Conservation (phyloP, 2,113 vertebrate genomes). For the Elanus axillaris region DNA sequence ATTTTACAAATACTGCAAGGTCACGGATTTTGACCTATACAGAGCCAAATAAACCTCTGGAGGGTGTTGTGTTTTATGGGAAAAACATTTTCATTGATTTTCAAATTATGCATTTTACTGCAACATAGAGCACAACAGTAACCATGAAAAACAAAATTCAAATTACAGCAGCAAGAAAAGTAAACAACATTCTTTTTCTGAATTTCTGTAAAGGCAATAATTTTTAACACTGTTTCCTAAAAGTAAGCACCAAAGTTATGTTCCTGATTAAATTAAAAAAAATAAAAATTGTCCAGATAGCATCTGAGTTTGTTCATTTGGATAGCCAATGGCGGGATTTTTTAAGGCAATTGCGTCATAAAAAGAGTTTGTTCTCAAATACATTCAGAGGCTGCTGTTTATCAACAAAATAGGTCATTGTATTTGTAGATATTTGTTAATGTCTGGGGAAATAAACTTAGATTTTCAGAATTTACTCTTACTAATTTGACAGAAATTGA, state of each 20-base stretch:
- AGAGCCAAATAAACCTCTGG: conserved; percentile 44
- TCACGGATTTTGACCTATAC: conserved; percentile 52
- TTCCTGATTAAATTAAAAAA: not conserved
- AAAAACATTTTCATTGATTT: conserved; percentile 67
- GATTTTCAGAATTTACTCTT: not conserved
- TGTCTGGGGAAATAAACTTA: not conserved
- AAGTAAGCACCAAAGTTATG: not conserved
- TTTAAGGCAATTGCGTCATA: not conserved
- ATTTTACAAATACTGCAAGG: conserved; percentile 70
- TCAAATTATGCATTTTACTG: conserved; percentile 43
- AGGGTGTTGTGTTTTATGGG: conserved; percentile 43
- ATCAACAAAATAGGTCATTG: not conserved
- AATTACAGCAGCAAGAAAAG: not conserved
- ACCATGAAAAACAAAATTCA: not conserved
- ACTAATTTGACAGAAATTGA: not conserved
- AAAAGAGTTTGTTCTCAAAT: not conserved
- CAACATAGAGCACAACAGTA: conserved; percentile 16
- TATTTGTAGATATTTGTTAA: not conserved
- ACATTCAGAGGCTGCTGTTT: not conserved
- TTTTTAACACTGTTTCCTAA: not conserved
- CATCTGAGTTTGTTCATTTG: not conserved
- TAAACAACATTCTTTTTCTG: not conserved
- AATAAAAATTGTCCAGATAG: not conserved
- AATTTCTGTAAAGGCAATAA: not conserved
- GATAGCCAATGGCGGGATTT: not conserved